phyloP scores from a whole-genome alignment of 2,797 vertebrate genomes.

The Ceyx erithaca region DNA sequence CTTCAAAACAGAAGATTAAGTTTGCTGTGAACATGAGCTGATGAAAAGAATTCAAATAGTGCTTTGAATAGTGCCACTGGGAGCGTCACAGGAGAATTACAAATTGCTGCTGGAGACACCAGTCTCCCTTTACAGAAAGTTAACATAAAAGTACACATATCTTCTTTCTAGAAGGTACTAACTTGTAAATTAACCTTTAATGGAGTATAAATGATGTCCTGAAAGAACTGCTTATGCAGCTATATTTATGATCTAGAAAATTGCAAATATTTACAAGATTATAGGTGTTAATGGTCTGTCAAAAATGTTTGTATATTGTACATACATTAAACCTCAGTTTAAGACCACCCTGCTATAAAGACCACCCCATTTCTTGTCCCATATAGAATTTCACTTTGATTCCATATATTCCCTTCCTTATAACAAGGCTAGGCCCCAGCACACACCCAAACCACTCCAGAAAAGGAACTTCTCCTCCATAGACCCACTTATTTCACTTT shows the following conservation, averaged over 20 bases:
- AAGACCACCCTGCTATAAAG: conserved; percentile 84
- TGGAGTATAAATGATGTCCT: conserved; percentile 85
- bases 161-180: conserved; percentile 87
- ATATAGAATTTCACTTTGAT: conserved; percentile 84
- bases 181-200: conserved; percentile 88
- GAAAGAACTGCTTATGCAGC: conserved; percentile 84
- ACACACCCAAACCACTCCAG: conserved; percentile 67
- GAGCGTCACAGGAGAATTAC: conserved; percentile 80
- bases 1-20: conserved; percentile 81
- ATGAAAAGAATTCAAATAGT: conserved; percentile 81
- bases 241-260: conserved; percentile 88
- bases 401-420: conserved; percentile 80
- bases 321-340: conserved; percentile 83
- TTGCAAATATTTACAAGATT: conserved; percentile 89
- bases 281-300: conserved; percentile 89
- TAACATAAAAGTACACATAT: conserved; percentile 82
- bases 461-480: conserved; percentile 49
- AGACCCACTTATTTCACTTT: conserved; percentile 38
- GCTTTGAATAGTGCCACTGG: conserved; percentile 80
- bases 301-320: conserved; percentile 88
- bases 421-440: conserved; percentile 75
- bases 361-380: conserved; percentile 81
- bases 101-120: conserved; percentile 83
- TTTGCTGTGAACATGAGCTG: conserved; percentile 82
- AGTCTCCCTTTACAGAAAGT: conserved; percentile 80